Evolutionary conservation across 53 echinoderm and acorn worm genomes (phyloP).

Genomic region (Pentamera pediparva): DNA sequence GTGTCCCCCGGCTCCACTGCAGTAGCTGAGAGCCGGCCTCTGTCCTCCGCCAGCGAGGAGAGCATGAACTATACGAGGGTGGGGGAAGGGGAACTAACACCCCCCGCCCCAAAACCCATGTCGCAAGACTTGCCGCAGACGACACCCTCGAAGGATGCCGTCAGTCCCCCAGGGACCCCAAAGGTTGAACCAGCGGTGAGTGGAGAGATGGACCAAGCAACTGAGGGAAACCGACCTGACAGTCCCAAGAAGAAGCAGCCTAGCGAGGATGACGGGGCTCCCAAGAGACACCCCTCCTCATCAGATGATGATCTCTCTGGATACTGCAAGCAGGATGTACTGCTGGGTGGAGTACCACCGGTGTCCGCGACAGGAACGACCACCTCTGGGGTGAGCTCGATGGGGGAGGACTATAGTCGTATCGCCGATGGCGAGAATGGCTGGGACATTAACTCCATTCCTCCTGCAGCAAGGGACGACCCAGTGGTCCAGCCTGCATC

Average conservation of each 20-base stretch:
- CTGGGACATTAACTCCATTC: neutral
- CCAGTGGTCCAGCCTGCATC: neutral
- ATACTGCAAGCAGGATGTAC: conserved; percentile 11
- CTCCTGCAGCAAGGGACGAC: neutral
- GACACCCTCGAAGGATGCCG: neutral
- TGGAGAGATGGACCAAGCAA: neutral
- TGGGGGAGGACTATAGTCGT: conserved; percentile 18
- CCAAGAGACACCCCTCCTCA: neutral
- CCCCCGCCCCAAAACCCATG: neutral
- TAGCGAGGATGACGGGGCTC: neutral
- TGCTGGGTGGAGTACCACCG: neutral
- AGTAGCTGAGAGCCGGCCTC: conserved; percentile 1
- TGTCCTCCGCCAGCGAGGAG: conserved; percentile 26
- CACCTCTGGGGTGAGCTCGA: conserved; percentile 5
- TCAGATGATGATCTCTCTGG: conserved; percentile 16
- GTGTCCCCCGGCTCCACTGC: conserved; percentile 1
- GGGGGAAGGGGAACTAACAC: neutral
- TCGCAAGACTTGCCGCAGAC: conserved; percentile 3
- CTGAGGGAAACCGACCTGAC: neutral
- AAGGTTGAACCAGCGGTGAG: neutral
- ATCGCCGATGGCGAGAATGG: conserved; percentile 1
- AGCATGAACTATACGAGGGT: conserved; percentile 19
- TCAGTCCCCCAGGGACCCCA: neutral
- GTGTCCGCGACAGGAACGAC: too few species aligned
- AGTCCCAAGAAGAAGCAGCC: neutral